phyloP scores from a whole-genome alignment of 2,113 vertebrate species.

The Oncorhynchus masou region DNA sequence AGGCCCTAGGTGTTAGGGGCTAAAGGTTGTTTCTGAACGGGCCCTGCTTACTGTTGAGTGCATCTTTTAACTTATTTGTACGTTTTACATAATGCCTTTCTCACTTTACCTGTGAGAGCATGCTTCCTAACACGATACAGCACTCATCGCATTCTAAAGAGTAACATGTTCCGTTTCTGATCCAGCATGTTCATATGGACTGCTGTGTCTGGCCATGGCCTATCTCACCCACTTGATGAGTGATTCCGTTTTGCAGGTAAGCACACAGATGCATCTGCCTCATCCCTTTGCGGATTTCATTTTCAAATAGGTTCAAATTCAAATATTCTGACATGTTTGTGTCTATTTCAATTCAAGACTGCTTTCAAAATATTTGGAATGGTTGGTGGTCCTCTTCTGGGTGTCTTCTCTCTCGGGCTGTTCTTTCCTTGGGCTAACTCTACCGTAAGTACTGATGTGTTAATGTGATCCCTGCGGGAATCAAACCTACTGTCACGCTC shows the following conservation, averaged over 20 bases:
- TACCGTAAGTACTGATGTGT: conserved; percentile 72
- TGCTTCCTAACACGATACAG: background rate
- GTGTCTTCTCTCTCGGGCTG: conserved; percentile 90
- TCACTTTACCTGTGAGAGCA: no score
- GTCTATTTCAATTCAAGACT: conserved; percentile 68
- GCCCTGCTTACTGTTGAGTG: no score
- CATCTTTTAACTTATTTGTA: no score
- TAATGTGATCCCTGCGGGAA: no score
- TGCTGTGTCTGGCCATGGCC: conserved; percentile 91
- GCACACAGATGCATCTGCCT: background rate
- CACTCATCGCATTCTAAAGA: background rate
- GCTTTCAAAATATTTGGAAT: conserved; percentile 95
- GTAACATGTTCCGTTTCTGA: conserved; percentile 2
- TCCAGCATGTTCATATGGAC: conserved; percentile 85
- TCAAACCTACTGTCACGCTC: no score
- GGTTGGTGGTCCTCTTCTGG: conserved; percentile 87
- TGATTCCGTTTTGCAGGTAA: conserved; percentile 82
- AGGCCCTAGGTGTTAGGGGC: no score
- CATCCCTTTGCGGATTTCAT: no score
- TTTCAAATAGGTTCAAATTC: background rate
- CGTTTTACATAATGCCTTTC: no score
- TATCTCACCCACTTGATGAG: conserved; percentile 87
- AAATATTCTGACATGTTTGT: background rate
- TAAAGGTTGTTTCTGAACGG: no score
- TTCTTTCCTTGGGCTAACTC: conserved; percentile 93